Base-by-base conservation (phyloP, 2,888 invertebrate species). In the Notodonta dromedarius region DNA sequence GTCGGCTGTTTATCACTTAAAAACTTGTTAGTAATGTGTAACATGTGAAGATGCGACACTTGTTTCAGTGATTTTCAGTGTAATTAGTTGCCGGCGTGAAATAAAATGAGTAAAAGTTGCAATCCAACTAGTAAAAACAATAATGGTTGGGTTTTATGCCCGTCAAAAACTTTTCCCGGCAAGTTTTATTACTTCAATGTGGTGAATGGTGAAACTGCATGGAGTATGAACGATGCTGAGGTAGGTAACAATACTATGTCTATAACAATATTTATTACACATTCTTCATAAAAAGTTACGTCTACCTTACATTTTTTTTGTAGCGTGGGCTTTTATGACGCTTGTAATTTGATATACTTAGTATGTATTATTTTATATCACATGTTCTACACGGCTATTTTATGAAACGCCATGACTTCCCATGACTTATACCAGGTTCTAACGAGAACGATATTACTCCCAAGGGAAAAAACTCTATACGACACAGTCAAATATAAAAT, bases 121-220 rank as follows among this genome's bases (percentile, higher is more conserved):
- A 53, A 53, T 46, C 35, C 32, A 16, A 52, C 9, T n/a, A 39
- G n/a, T 50, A 46, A 40, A 16, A 24, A 24, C 24, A 57, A 63
- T 57, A 76, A 69, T 67, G 84, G 79, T 59, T 91, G 91, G 91
- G 74, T 87, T 63, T 69, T 90, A 44, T 87, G 88, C 65, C 85
- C 83, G 2, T 90, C 90, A 0, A 89, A 87, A 77, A 86, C 78
- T 48, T 86, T 84, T 66, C 86, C 89, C 8, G 90, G 89, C 6
- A 88, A 89, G 74, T 86, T 79, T 66, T 91, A 90, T 66, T 91
- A 89, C 69, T 90, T 90, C 67, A 91, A 91, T 72, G 81, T 86
- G 14, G 12, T 67, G 5, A 90, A 70, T 61, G 90, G 90, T 5
- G 85, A 86, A 74, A 68, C 88, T 48, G 84, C 74, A 14, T 91